Evolutionary conservation across 2,888 invertebrate species (phyloP), one percentile per base, ranked within the genome.

Genomic region (Scaptomyza cyrtandrae): DNA sequence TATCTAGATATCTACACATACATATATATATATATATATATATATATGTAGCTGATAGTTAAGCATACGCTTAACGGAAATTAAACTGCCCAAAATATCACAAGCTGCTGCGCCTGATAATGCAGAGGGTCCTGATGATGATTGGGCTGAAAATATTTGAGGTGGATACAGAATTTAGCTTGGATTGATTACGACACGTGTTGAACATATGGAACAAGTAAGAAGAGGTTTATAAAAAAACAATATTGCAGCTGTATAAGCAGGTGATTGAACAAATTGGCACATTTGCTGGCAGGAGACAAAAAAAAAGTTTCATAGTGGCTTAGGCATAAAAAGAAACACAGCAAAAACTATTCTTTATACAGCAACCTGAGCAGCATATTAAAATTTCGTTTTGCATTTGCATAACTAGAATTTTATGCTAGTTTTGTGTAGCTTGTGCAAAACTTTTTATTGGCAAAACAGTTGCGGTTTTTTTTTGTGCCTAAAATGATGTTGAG

Each of bases 391-490:
- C n/a, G 27, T 27, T 29, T 54, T 52, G 29, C 61, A 78, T 81
- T 84, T 81, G 66, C 81, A 81, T 78, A 81, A 65, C 64, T 44
- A 48, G 61, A 70, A 64, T 64, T 43, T 50, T 24, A 44, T 19
- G 31, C 35, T 41, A 29, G 13, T 31, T 55, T 5, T 19, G n/a
- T n/a, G 55, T n/a, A 37, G 46, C 48, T 31, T 7, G 13, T 10
- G 19, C 44, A 48, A 33, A 53, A 53, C 24, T 59, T 73, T 66
- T 55, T 48, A 72, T 39, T 56, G 55, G n/a, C 52, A 14, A 35
- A 35, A 50, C 50, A 52, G 46, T 43, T 49, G 33, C 33, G 13
- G 9, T 27, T 27, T 13, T 3, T 13, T 13, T 3, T 13, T 33
- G 9, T 13, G n/a, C 5, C 13, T 5, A 31, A 33, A 29, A 7